A percentile compares a stretch with the other conserved stretches of the same genome.
phyloP scores from a whole-genome alignment of 2,888 invertebrate genomes.

The Stenotaenia linearis region DNA sequence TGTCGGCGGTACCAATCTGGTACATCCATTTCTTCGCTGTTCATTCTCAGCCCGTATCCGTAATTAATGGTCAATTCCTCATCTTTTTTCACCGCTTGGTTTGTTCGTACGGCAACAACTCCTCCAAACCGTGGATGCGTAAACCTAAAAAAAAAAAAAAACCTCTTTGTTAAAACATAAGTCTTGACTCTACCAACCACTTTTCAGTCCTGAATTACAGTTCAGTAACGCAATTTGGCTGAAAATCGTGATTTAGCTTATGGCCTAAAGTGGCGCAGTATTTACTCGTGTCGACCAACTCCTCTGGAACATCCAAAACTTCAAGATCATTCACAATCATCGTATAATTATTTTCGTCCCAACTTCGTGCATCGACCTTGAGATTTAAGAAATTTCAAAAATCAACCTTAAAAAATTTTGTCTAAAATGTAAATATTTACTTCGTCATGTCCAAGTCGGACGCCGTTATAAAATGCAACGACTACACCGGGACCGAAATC shows the following conservation, averaged over 20 bases:
- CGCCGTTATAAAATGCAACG: constrained; percentile 37
- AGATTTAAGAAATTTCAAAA: neutral
- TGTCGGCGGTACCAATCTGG: constrained; percentile 19
- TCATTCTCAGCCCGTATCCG: neutral
- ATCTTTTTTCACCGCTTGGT: neutral
- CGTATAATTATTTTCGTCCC: constrained; percentile 21
- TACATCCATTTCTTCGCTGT: constrained; percentile 21
- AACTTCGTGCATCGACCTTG: constrained; percentile 26
- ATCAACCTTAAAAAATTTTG: neutral
- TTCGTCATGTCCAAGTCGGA: constrained; percentile 19
- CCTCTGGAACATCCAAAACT: constrained; percentile 31
- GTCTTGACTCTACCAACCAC: neutral
- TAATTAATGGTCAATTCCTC: constrained; percentile 26
- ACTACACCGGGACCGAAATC: constrained; percentile 31
- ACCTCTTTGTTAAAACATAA: neutral
- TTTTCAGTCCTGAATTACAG: neutral
- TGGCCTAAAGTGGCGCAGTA: constrained; percentile 35
- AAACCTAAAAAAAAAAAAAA: constrained; percentile 4
- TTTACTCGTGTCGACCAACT: neutral
- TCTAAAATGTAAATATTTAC: neutral
- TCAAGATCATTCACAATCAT: constrained; percentile 17
- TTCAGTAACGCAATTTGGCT: constrained; percentile 32
- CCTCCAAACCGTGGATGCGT: constrained; percentile 30
- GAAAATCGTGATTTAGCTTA: constrained; percentile 35
- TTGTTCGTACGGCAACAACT: constrained; percentile 8